Evolutionary conservation across 2,888 invertebrate species (phyloP).

Genomic region (Leuctra nigra): DNA sequence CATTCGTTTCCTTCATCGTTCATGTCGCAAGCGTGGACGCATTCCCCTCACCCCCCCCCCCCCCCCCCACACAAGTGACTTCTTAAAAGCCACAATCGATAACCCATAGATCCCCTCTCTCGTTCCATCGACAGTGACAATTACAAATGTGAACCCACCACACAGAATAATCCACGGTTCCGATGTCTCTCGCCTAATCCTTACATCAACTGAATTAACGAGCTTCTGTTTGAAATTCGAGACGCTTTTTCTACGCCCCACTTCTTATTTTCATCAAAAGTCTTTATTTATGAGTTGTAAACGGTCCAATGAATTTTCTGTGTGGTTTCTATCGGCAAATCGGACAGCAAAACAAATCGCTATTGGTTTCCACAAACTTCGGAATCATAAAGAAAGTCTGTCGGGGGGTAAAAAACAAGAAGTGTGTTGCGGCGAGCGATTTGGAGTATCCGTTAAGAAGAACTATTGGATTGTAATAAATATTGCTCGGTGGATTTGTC

Average conservation of each 20-base stretch:
- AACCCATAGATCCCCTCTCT: background rate
- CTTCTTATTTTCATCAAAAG: constrained; percentile 16
- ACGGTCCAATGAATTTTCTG: constrained; percentile 11
- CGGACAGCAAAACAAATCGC: constrained; percentile 18
- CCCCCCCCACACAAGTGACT: background rate
- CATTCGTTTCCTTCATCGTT: too few relatives aligned
- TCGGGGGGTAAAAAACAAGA: background rate
- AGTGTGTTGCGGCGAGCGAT: background rate
- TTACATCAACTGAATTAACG: constrained; percentile 2
- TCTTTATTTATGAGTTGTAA: constrained; percentile 17
- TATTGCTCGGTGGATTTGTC: too few relatives aligned
- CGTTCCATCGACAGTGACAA: background rate
- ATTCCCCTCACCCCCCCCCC: background rate
- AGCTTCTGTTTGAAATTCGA: background rate
- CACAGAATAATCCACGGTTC: constrained; percentile 3
- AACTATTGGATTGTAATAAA: constrained; percentile 16
- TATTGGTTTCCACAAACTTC: constrained; percentile 17
- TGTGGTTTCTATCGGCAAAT: constrained; percentile 14
- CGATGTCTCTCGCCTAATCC: background rate
- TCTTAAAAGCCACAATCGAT: constrained; percentile 13
- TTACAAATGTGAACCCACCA: constrained; percentile 11
- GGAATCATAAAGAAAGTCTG: background rate
- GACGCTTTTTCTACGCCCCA: background rate
- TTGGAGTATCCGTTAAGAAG: background rate
- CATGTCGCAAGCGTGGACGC: too few relatives aligned